These are phyloP conservation scores for Tenebrosternarchus preto DNA, from an alignment of 2,113 vertebrate genomes.

Conservation along the genomic window DNA sequence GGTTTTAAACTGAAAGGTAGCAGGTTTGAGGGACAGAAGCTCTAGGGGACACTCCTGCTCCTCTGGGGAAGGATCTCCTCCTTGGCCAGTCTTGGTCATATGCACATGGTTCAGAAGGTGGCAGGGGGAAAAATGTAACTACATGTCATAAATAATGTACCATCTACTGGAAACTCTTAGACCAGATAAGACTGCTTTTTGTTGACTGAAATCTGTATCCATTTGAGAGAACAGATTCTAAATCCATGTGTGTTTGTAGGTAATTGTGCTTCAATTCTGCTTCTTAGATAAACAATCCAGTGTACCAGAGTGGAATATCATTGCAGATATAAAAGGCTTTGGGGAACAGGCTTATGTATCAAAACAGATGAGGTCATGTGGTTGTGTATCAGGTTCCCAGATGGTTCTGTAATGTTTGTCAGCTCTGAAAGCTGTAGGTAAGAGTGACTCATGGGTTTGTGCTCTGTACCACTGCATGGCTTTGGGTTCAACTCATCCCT, in stretches of 20 bases:
- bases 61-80: too few relatives aligned
- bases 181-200: slow-evolving; percentile 31
- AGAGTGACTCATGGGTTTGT: slow-evolving; percentile 44
- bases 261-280: neutral
- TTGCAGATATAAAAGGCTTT: slow-evolving; percentile 5
- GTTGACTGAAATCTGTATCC: slow-evolving; percentile 36
- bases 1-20: too few relatives aligned
- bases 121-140: slow-evolving; percentile 54
- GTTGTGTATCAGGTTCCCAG: slow-evolving; percentile 36
- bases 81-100: slow-evolving; percentile 55
- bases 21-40: too few relatives aligned
- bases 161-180: slow-evolving; percentile 49
- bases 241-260: neutral
- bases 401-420: slow-evolving; percentile 24
- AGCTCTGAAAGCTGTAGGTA: neutral
- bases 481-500: too few relatives aligned
- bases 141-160: slow-evolving; percentile 56
- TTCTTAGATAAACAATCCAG: slow-evolving; percentile 13
- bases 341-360: neutral
- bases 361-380: slow-evolving; percentile 36
- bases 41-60: too few relatives aligned
- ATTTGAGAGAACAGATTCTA: neutral
- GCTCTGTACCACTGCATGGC: neutral
- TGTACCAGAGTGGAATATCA: neutral
- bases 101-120: slow-evolving; percentile 48